Evolutionary conservation across 2,888 invertebrate species (phyloP), one percentile per base, ranked within the genome.

Genomic region (Boloria euphrosyne): DNA sequence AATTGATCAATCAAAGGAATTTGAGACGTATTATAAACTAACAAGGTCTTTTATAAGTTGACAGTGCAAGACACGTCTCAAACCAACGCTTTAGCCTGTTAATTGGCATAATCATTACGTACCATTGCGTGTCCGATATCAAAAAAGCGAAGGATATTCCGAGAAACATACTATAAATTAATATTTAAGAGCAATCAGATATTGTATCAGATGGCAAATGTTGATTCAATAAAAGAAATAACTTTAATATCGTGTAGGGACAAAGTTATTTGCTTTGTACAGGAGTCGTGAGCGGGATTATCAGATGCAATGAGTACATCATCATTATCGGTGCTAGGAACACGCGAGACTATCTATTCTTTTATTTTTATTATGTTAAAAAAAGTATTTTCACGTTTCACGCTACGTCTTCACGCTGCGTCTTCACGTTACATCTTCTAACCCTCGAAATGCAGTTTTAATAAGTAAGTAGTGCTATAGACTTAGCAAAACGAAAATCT

Each of bases 91-190:
- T 69, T 72, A 74, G 70, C 63, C 64, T 65, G 64, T 75, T 74
- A 74, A 75, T 75, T 75, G 74, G 74, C 71, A 71, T 74, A 74
- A 74, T 74, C 70, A 69, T 70, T 70, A 70, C 71, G 62, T 69
- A 65, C 54, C 47, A 55, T 76, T 70, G 76, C 76, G 75, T 76
- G 75, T 67, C 27, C 64, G 66, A 65, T 72, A 75, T 74, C 73
- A 69, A 67, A 63, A 65, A 64, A 64, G 31, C 46, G 73, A 60
- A 22, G 65, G 69, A 73, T 74, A 71, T 74, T 73, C 74, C 62
- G 57, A 71, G 74, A 74, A 74, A 71, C 63, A 68, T 64, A 68
- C 68, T 69, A 73, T 74, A 72, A 72, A 71, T 73, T 72, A 72
- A 73, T 74, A 73, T 59, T 59, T 59, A 59, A 59, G 31, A 59